Evolutionary conservation across 2,797 vertebrate species (phyloP).

Genomic region (Hemitrygon akajei): DNA sequence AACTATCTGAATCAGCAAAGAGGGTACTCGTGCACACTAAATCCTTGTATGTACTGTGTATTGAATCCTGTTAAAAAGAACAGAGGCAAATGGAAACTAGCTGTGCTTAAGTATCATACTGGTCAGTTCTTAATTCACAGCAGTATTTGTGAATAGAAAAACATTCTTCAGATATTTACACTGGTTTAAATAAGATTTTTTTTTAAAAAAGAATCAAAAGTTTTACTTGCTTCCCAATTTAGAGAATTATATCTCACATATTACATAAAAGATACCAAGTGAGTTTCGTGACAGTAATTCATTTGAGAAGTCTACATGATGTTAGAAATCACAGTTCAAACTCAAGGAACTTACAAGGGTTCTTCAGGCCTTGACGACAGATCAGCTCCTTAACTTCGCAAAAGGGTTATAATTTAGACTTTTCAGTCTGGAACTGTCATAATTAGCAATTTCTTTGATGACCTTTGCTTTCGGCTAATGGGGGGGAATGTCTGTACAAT

Average conservation of each 20-base stretch:
- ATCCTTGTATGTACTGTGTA: background rate
- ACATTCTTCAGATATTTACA: background rate
- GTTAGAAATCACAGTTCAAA: background rate
- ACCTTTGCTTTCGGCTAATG: conserved; percentile 4
- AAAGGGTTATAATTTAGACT: conserved; percentile 1
- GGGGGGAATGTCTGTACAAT: background rate
- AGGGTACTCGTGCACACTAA: background rate
- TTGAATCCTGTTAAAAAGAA: background rate
- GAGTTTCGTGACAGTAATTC: background rate
- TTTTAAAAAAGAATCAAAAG: background rate
- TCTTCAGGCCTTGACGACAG: background rate
- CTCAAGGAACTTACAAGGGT: background rate
- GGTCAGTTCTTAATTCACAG: background rate
- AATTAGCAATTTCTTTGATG: background rate
- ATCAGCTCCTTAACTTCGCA: background rate
- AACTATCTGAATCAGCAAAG: background rate
- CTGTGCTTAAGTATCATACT: background rate
- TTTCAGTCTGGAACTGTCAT: background rate
- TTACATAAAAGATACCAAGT: background rate
- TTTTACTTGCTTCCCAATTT: background rate
- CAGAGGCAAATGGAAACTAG: background rate
- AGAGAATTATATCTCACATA: background rate
- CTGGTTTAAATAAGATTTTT: background rate
- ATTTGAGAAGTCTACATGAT: background rate
- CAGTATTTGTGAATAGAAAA: background rate